Percentiles rank a stretch among this genome's conserved stretches.
These are phyloP conservation scores for Tapera naevia DNA, from an alignment of 2,797 vertebrate species.

Conservation along the genomic window DNA sequence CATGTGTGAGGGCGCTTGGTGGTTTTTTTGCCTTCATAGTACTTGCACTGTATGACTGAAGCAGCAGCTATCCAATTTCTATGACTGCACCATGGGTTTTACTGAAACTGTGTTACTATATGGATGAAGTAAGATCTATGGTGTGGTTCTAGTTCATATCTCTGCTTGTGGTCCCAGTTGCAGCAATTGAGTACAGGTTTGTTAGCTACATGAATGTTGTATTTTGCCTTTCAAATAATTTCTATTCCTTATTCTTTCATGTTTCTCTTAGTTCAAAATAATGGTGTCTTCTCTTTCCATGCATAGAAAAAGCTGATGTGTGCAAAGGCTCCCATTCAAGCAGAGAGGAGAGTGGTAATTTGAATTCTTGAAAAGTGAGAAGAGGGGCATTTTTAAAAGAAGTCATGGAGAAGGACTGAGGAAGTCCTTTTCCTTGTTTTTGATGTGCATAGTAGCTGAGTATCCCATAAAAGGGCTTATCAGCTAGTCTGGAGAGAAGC, in stretches of 20 bases:
- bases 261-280: neutral
- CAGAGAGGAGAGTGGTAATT: neutral
- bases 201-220: neutral
- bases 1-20: neutral
- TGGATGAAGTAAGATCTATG: neutral
- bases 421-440: neutral
- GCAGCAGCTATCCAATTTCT: neutral
- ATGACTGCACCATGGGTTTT: neutral
- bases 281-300: neutral
- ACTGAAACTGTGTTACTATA: neutral
- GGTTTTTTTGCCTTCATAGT: neutral
- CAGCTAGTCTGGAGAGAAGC: neutral
- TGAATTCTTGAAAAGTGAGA: neutral
- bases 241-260: neutral
- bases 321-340: neutral
- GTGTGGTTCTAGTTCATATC: neutral
- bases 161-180: neutral
- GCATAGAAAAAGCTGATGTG: neutral
- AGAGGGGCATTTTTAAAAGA: neutral
- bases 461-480: neutral
- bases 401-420: neutral
- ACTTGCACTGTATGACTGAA: neutral
- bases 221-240: neutral
- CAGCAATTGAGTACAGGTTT: neutral
- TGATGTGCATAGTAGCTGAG: neutral